Percentiles rank a stretch among this genome's conserved stretches.
Conservation (phyloP, 1,140 invertebrate species). For the Elysia chlorotica region DNA sequence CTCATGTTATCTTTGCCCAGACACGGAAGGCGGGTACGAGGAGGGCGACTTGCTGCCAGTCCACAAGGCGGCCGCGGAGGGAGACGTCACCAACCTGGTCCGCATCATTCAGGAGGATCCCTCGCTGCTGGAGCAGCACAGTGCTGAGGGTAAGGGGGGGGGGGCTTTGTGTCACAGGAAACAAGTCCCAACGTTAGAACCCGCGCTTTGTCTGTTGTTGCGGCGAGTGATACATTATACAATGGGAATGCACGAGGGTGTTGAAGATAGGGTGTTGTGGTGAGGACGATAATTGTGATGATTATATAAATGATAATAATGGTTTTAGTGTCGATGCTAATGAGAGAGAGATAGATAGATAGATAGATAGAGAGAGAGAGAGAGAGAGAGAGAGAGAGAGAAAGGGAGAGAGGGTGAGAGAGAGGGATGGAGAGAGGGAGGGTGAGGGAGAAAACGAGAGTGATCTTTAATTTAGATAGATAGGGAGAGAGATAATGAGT, state of each 20-base stretch:
- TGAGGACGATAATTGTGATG: too few relatives aligned
- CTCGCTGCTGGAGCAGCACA: constrained; percentile 41
- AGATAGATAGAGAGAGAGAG: background rate
- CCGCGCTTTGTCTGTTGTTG: background rate
- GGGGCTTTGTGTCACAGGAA: background rate
- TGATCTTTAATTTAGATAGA: too few relatives aligned
- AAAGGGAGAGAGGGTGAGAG: background rate
- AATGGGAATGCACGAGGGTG: background rate
- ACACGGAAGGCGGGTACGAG: too few relatives aligned
- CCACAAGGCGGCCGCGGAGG: constrained; percentile 43
- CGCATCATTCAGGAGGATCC: constrained; percentile 45
- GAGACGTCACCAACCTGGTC: constrained; percentile 36
- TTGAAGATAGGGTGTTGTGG: too few relatives aligned
- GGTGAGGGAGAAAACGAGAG: background rate
- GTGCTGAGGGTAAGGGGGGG: constrained; percentile 37
- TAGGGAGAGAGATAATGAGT: background rate
- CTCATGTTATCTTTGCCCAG: too few relatives aligned
- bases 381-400: background rate
- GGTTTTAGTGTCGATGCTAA: too few relatives aligned
- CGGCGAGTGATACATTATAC: background rate
- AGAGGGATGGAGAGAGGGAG: background rate
- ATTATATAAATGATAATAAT: too few relatives aligned
- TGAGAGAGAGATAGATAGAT: background rate
- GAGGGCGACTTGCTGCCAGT: constrained; percentile 28
- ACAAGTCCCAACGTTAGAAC: too few relatives aligned